These are phyloP conservation scores for Liodrosophila aerea DNA, from an alignment of 2,888 invertebrate genomes.

Conservation along the genomic window DNA sequence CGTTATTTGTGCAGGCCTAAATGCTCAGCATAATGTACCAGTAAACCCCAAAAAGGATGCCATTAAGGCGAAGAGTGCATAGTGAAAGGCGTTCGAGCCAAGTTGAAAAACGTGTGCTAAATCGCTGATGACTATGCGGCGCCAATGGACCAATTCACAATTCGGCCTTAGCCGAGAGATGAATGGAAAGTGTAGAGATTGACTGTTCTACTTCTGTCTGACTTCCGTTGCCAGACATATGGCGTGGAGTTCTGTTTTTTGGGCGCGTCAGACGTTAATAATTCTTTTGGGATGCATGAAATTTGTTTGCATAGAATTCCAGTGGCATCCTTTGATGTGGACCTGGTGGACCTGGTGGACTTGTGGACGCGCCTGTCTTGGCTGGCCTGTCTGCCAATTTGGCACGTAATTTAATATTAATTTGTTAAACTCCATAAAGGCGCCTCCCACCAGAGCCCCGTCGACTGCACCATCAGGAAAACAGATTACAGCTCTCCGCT, in stretches of 20 bases:
- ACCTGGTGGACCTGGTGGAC: conserved; percentile 11
- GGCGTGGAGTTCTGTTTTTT: conserved; percentile 13
- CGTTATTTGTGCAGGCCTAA: conserved; percentile 56
- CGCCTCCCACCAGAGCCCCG: conserved; percentile 61
- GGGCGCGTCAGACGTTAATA: conserved; percentile 43
- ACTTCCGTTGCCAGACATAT: conserved; percentile 64
- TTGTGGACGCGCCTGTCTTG: background rate
- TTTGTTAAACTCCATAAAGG: conserved; percentile 77
- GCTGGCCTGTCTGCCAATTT: conserved; percentile 69
- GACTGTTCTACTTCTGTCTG: conserved; percentile 41
- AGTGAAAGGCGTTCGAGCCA: conserved; percentile 40
- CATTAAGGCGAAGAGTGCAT: conserved; percentile 47
- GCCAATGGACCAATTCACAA: conserved; percentile 69
- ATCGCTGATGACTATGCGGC: conserved; percentile 69
- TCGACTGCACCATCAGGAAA: conserved; percentile 17
- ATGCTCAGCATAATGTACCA: conserved; percentile 42
- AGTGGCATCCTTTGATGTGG: conserved; percentile 64
- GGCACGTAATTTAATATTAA: conserved; percentile 81
- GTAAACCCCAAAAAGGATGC: conserved; percentile 53
- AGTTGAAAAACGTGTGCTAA: conserved; percentile 60
- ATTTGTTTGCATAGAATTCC: conserved; percentile 56
- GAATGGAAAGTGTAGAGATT: conserved; percentile 14
- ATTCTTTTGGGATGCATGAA: conserved; percentile 22
- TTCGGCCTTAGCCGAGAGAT: conserved; percentile 40
- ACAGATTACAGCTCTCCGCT: conserved; percentile 69